Evolutionary conservation across 2,888 invertebrate genomes (phyloP).

Genomic region (Parelbella ahira): DNA sequence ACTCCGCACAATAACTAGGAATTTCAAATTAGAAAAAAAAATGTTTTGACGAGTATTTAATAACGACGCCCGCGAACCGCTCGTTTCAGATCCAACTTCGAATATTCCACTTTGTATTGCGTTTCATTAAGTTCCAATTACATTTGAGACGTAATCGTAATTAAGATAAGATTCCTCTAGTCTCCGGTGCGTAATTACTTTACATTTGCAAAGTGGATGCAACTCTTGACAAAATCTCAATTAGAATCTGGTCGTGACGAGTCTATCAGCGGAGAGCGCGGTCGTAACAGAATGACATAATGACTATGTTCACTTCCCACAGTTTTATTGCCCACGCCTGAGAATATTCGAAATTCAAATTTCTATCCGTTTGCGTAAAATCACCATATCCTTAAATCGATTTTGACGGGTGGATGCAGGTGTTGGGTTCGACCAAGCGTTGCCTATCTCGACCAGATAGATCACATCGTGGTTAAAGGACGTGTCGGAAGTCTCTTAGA

Average conservation of each 20-base stretch:
- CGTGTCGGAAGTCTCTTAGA: too few species aligned
- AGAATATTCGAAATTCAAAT: constrained; percentile 2
- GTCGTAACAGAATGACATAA: constrained; percentile 20
- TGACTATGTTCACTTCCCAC: constrained; percentile 22
- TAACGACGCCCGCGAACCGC: too few species aligned
- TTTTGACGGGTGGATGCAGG: too few species aligned
- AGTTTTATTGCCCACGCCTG: constrained; percentile 9
- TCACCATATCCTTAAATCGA: too few species aligned
- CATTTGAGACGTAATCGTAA: constrained; percentile 31
- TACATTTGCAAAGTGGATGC: constrained; percentile 23
- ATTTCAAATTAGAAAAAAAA: constrained; percentile 4
- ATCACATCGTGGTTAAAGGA: too few species aligned
- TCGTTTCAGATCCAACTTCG: too few species aligned
- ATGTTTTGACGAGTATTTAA: too few species aligned
- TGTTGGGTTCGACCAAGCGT: too few species aligned
- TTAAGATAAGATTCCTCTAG: constrained; percentile 32
- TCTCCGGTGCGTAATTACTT: constrained; percentile 28
- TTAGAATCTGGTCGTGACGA: constrained; percentile 27
- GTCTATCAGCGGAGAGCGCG: constrained; percentile 22
- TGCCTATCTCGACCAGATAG: too few species aligned
- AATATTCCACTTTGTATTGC: too few species aligned
- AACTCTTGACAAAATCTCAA: constrained; percentile 30
- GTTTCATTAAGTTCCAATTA: constrained; percentile 30
- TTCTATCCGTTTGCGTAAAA: neutral
- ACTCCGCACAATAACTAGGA: constrained; percentile 30